Evolutionary conservation across 2,113 vertebrate genomes (phyloP).

Genomic region (Paraplagusia blochii): DNA sequence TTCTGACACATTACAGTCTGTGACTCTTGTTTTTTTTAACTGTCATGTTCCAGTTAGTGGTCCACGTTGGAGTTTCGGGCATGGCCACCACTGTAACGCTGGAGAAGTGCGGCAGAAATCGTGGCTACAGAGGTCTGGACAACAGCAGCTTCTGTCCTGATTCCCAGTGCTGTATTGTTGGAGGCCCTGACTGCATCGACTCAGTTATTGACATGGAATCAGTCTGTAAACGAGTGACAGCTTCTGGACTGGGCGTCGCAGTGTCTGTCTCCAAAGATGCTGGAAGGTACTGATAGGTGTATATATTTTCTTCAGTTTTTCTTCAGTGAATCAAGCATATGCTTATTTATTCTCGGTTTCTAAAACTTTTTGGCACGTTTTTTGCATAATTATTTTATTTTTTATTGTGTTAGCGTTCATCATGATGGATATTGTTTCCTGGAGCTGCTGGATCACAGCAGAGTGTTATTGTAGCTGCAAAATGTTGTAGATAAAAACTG

Average conservation of each 20-base stretch:
- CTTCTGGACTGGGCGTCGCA: slow-evolving; percentile 80
- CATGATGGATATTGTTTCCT: too few species aligned
- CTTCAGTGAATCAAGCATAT: background rate
- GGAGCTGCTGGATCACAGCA: too few species aligned
- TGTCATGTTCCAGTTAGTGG: slow-evolving; percentile 78
- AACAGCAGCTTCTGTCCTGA: slow-evolving; percentile 90
- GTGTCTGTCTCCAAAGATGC: slow-evolving; percentile 93
- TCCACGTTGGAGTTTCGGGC: slow-evolving; percentile 93
- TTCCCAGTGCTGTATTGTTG: slow-evolving; percentile 89
- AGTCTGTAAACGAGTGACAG: slow-evolving; percentile 81
- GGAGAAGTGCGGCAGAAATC: slow-evolving; percentile 93
- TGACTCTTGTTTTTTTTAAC: slow-evolving; percentile 6
- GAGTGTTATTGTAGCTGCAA: too few species aligned
- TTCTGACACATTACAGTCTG: background rate
- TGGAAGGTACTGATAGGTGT: slow-evolving; percentile 78
- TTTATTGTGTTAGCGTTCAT: too few species aligned
- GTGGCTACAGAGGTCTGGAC: slow-evolving; percentile 88
- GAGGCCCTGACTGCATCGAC: slow-evolving; percentile 87
- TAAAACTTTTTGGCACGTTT: too few species aligned
- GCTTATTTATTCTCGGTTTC: too few species aligned
- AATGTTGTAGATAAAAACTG: too few species aligned
- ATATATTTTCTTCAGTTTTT: background rate
- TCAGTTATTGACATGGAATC: slow-evolving; percentile 93
- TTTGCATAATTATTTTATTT: too few species aligned
- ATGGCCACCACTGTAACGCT: slow-evolving; percentile 92